Conservation (phyloP, 2,888 invertebrate species). For the Meteorus colon region DNA sequence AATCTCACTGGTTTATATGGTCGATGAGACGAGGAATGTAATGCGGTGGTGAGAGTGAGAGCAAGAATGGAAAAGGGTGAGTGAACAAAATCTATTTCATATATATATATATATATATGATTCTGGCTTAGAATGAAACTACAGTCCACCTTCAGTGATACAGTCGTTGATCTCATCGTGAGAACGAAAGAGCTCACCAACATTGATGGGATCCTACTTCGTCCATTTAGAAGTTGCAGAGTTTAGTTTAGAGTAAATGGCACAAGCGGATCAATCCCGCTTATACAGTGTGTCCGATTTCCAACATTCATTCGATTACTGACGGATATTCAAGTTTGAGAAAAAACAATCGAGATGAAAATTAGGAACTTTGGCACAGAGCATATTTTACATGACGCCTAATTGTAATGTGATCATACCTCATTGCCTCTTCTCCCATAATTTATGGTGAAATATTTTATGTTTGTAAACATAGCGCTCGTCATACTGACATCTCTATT, state of each 20-base stretch:
- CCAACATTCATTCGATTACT: background rate
- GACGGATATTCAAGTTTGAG: background rate
- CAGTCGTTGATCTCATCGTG: conserved; percentile 3
- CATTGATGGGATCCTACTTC: background rate
- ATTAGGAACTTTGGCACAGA: background rate
- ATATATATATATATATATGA: background rate
- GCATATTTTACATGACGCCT: too few species aligned
- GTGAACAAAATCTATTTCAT: background rate
- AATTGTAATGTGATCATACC: too few species aligned
- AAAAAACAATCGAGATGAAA: background rate
- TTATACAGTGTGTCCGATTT: background rate
- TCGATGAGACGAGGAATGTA: background rate
- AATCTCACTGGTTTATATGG: background rate
- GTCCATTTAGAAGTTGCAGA: conserved; percentile 7
- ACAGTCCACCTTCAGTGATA: background rate
- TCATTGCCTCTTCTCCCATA: too few species aligned
- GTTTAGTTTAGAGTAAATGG: conserved; percentile 1
- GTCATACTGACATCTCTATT: too few species aligned
- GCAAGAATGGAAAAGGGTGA: background rate
- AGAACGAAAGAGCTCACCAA: conserved; percentile 3
- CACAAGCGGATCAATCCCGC: background rate
- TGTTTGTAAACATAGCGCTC: too few species aligned
- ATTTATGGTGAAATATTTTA: too few species aligned
- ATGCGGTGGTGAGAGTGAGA: background rate
- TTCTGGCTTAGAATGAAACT: background rate